phyloP scores from a whole-genome alignment of 2,797 vertebrate species.

The Anabas testudineus region DNA sequence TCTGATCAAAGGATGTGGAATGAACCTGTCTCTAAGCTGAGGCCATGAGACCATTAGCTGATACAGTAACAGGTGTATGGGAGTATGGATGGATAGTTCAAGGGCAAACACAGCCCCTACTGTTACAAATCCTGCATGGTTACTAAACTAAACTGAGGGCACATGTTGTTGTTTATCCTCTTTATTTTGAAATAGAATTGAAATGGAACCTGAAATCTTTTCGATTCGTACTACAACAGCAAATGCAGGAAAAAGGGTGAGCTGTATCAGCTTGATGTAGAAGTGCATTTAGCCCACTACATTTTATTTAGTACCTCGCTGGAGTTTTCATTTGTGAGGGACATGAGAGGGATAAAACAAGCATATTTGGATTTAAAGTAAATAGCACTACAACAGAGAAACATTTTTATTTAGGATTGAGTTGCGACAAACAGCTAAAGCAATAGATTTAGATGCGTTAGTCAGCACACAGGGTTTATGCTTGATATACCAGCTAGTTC shows the following conservation, averaged over 20 bases:
- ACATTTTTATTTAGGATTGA: neutral
- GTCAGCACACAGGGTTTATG: no score
- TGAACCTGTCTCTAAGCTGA: slow-evolving; percentile 63
- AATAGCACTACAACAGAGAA: neutral
- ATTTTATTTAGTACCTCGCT: slow-evolving; percentile 11
- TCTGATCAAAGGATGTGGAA: slow-evolving; percentile 59
- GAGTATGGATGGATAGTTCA: slow-evolving; percentile 33
- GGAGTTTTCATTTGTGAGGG: slow-evolving; percentile 9
- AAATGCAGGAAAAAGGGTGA: neutral
- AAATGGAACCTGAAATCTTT: slow-evolving; percentile 25
- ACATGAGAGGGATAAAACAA: slow-evolving; percentile 8
- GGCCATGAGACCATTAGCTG: slow-evolving; percentile 69
- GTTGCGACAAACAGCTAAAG: neutral
- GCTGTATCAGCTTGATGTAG: slow-evolving; percentile 2
- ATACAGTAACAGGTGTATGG: slow-evolving; percentile 72
- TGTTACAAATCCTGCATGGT: neutral
- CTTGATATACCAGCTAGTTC: neutral
- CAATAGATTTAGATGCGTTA: no score
- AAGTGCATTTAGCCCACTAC: neutral
- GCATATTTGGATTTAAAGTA: neutral
- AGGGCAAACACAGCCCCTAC: neutral
- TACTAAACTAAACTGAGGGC: slow-evolving; percentile 2
- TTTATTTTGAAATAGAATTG: slow-evolving; percentile 22
- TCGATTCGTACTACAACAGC: slow-evolving; percentile 7
- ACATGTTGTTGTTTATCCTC: slow-evolving; percentile 3